Conservation (phyloP, 2,888 invertebrate genomes). For the Cantharis rufa region DNA sequence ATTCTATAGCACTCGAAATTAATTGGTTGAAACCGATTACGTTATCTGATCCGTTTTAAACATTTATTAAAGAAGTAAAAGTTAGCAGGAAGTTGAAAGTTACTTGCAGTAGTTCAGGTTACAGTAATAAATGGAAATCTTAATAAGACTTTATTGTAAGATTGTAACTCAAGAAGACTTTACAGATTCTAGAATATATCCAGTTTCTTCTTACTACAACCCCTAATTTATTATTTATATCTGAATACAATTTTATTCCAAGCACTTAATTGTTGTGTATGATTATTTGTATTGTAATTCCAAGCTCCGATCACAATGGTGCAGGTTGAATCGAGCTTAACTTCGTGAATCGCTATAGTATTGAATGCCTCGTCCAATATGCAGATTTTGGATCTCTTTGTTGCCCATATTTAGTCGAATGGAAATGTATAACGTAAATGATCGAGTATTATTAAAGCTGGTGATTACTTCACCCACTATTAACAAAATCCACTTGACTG, state of each 20-base stretch:
- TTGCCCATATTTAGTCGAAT: background rate
- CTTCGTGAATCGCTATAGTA: background rate
- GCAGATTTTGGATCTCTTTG: background rate
- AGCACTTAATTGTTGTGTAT: background rate
- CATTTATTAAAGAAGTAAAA: background rate
- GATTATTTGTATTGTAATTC: background rate
- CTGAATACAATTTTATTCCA: background rate
- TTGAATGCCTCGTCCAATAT: background rate
- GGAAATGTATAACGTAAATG: background rate
- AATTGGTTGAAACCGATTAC: no score
- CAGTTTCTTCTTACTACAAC: background rate
- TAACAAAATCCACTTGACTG: background rate
- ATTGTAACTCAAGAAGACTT: background rate
- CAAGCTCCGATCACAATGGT: background rate
- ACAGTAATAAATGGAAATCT: background rate
- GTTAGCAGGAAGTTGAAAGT: background rate
- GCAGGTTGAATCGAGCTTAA: background rate
- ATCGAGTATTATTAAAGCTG: background rate
- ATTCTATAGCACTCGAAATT: no score
- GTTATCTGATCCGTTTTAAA: background rate
- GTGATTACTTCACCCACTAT: background rate
- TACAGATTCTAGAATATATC: background rate
- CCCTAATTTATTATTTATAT: background rate
- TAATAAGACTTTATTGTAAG: background rate
- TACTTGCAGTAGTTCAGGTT: background rate